Base-by-base conservation (phyloP, 2,113 vertebrate genomes). In the Rhineura floridana region DNA sequence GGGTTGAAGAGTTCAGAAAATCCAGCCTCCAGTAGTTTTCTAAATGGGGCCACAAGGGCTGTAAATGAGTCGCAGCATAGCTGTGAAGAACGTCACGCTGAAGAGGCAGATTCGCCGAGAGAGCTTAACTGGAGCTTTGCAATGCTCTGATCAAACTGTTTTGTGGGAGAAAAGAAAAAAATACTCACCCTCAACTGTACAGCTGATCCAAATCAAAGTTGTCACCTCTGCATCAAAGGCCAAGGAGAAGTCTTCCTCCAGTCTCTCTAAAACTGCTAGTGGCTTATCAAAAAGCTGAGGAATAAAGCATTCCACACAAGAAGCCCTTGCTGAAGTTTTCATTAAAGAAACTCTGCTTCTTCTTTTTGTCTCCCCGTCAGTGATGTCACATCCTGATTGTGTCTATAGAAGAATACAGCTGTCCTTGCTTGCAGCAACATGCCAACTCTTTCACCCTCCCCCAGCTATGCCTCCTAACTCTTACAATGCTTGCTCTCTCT, bases 351-450 rank as follows among this genome's bases (percentile, higher is more conserved):
- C 75, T 33, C 1, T 59, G 82, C 67, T 84, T 0, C 11, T 82
- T 81, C 87, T 52, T 81, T 59, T 91, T 96, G 96, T 97, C 91
- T 90, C 97, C 96, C 93, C 88, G 95, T 85, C 69, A 75, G 88
- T 98, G 98, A 98, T 98, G 98, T 98, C 98, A 98, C 96, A 98
- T 98, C 98, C 98, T 98, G 97, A 98, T 96, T 97, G 97, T 94
- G 95, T 97, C 95, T 91, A n/a, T 42, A 90, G 93, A 94, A 25
- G n/a, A 90, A 91, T 90, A 86, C 94, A 92, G 93, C 93, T 94
- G 92, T 90, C 93, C 91, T 88, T 87, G 95, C 92, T 87, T 85
- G 95, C 89, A 87, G 72, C 89, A 91, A 91, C 63, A 81, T 76
- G 0, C 73, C 73, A 0, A 6, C 33, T 28, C 2, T 70, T 42